Base-by-base conservation (phyloP, 23 tunicate genomes). In the Halocynthia aurantium region DNA sequence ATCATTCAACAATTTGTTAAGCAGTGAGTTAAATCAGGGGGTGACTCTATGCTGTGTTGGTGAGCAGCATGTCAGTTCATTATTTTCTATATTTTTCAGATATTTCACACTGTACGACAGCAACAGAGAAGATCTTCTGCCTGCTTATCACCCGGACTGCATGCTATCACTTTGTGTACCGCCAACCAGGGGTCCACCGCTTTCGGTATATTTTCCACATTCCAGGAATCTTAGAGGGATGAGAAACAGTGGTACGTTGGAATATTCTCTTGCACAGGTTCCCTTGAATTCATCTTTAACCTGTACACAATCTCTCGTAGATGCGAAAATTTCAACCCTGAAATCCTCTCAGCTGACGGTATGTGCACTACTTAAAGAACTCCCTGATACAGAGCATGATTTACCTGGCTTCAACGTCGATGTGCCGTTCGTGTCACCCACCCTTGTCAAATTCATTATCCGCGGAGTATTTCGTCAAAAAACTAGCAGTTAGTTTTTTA, bases 391-490 rank as follows among this genome's bases (percentile, higher is more conserved):
- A 6, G 63, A 71, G 55, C 93, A 87, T 56, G 54, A 83, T 51
- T 10, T 77, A n/a, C 8, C 81, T 51, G 66, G 71, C 5, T 82
- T 87, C 60, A 70, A 74, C 20, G 80, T 87, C 69, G 93, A 87
- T 57, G 93, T 87, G 50, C 93, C 93, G 6, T 69, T 87, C 10
- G 74, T 82, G 40, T 76, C 93, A 6, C 66, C 86, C 5, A 57
- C 80, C 5, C 57, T 87, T 51, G 82, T 87, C 19, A 77, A 87
- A 52, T 87, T 87, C 31, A 71, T 87, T 22, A 81, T 87, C 55
- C 72, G 93, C 62, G 93, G 93, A 31, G 53, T 77, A 7, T 87
- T 82, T 22, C 67, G 77, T 72, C 86, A 87, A 77, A 74, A 74
- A 54, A 0, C 63, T 58, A 58, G 4, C 63, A 15, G 17, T n/a